Evolutionary conservation across 2,113 vertebrate genomes (phyloP).

Genomic region (Nesoenas mayeri): DNA sequence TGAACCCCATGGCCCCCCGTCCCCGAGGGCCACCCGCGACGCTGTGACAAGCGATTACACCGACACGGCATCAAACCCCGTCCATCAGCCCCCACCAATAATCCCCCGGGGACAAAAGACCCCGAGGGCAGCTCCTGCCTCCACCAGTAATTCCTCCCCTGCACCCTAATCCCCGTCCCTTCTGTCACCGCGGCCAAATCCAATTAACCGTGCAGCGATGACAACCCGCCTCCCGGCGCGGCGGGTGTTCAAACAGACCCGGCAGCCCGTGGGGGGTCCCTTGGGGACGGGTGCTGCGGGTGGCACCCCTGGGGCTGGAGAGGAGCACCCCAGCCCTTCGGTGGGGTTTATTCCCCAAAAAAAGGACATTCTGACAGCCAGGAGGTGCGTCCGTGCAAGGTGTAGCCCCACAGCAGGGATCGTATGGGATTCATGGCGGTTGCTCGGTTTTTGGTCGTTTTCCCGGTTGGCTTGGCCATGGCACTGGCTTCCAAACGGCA

Average conservation of each 20-base stretch:
- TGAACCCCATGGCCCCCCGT: fast-evolving
- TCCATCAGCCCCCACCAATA: neutral
- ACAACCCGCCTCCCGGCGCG: neutral
- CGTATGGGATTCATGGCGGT: fast-evolving
- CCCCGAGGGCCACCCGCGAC: fast-evolving
- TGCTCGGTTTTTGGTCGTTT: neutral
- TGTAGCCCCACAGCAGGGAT: too few species aligned
- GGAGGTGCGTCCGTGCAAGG: neutral
- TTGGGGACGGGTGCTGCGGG: fast-evolving
- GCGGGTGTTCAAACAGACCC: neutral
- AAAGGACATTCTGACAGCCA: fast-evolving
- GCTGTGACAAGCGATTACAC: neutral
- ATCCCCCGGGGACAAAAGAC: neutral
- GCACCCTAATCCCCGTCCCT: slow-evolving; percentile 16
- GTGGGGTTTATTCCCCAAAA: neutral
- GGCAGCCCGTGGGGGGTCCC: neutral
- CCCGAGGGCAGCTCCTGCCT: neutral
- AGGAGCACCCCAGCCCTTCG: neutral
- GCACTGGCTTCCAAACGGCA: neutral
- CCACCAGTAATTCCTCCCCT: slow-evolving; percentile 6
- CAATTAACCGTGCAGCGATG: slow-evolving; percentile 8
- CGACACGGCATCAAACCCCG: fast-evolving
- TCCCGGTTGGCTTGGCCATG: neutral
- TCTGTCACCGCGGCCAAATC: slow-evolving; percentile 16
- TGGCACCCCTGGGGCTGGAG: neutral